phyloP scores from a whole-genome alignment of 2,797 vertebrate species.

The Steatocranus sp. region DNA sequence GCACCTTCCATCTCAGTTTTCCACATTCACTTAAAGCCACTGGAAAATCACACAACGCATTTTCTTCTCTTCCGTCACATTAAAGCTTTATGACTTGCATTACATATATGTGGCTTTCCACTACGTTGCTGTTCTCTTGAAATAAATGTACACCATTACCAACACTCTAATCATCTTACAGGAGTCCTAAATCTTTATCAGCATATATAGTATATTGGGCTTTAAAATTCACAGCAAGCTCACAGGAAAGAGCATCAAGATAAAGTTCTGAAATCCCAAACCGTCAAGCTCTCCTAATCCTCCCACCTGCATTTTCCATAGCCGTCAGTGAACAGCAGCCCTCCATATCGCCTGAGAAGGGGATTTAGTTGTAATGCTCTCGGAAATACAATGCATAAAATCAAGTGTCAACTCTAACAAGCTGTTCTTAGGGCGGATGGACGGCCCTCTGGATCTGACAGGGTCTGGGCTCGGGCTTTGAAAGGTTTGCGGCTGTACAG shows the following conservation, averaged over 20 bases:
- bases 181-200: conserved; percentile 41
- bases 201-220: conserved; percentile 23
- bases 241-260: conserved; percentile 48
- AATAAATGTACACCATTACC: not conserved
- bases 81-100: not conserved
- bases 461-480: not conserved
- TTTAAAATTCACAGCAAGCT: conserved; percentile 42
- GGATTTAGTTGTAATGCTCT: conserved; percentile 64
- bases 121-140: not conserved
- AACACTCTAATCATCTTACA: conserved; percentile 49
- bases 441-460: not conserved
- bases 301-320: conserved; percentile 56
- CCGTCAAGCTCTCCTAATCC: conserved; percentile 44
- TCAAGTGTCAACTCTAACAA: conserved; percentile 69
- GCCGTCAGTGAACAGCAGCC: conserved; percentile 32
- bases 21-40: not conserved
- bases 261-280: conserved; percentile 55
- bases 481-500: conserved; percentile 14
- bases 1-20: not conserved
- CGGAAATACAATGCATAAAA: conserved; percentile 65
- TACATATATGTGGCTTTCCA: not conserved
- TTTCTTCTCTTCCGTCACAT: not conserved
- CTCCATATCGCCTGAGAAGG: conserved; percentile 36
- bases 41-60: not conserved
- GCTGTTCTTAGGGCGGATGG: conserved; percentile 42